These are phyloP conservation scores for Diachasma alloeum DNA, from an alignment of 1,140 invertebrate species.

Conservation along the genomic window DNA sequence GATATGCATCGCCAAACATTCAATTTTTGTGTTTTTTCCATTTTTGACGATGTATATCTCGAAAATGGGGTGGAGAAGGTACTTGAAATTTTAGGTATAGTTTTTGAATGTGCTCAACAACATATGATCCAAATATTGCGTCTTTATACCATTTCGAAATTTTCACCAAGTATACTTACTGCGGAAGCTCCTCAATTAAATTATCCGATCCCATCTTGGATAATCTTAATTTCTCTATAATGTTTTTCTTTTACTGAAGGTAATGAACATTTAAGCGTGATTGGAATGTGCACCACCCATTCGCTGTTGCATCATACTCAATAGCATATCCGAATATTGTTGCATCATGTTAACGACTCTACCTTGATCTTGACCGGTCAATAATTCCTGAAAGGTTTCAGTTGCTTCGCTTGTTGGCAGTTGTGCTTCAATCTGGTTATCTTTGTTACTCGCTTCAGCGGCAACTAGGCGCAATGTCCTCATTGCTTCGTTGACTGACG, in stretches of 20 bases:
- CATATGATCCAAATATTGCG: too few relatives aligned
- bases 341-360: slow-evolving; percentile 71
- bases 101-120: too few relatives aligned
- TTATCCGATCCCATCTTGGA: background rate
- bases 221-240: background rate
- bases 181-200: background rate
- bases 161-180: too few relatives aligned
- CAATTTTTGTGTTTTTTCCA: too few relatives aligned
- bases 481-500: slow-evolving; percentile 60
- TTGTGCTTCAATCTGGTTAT: slow-evolving; percentile 45
- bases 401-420: slow-evolving; percentile 49
- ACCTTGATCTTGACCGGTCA: slow-evolving; percentile 61
- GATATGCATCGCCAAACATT: too few relatives aligned
- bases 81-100: too few relatives aligned
- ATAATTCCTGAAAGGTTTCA: slow-evolving; percentile 54
- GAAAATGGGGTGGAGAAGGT: too few relatives aligned
- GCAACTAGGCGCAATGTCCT: slow-evolving; percentile 56
- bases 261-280: slow-evolving; percentile 53
- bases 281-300: slow-evolving; percentile 61
- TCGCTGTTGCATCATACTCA: slow-evolving; percentile 71
- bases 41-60: too few relatives aligned
- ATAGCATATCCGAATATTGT: slow-evolving; percentile 71
- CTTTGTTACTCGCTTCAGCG: slow-evolving; percentile 38
- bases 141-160: too few relatives aligned
- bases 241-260: background rate